Percentiles rank a stretch among this genome's conserved stretches.
These are phyloP conservation scores for Pipistrellus pipistrellus DNA, from an alignment of 2,797 vertebrate species.

Conservation along the genomic window DNA sequence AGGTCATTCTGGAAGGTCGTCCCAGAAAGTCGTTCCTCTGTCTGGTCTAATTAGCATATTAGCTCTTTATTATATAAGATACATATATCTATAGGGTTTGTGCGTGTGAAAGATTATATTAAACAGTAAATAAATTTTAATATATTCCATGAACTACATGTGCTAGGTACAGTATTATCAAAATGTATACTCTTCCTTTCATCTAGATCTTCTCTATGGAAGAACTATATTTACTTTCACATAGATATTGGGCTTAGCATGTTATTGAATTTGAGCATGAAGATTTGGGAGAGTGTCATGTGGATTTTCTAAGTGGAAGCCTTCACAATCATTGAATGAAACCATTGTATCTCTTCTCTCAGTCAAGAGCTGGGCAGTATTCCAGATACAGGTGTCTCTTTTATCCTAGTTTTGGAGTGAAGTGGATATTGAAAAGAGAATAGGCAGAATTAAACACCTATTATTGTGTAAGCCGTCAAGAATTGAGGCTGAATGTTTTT, in stretches of 20 bases:
- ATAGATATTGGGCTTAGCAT: background rate
- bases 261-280: background rate
- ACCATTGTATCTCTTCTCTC: background rate
- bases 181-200: constrained; percentile 5
- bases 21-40: too few species aligned
- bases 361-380: background rate
- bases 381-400: background rate
- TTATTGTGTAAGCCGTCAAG: background rate
- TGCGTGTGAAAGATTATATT: background rate
- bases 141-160: background rate
- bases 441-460: background rate
- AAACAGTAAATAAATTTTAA: background rate
- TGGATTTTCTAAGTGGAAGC: background rate
- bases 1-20: too few species aligned
- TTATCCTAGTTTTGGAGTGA: background rate
- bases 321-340: background rate
- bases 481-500: background rate
- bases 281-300: background rate
- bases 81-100: background rate
- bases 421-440: background rate
- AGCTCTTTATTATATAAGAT: too few species aligned
- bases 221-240: background rate
- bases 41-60: too few species aligned
- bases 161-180: background rate
- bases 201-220: background rate